Evolutionary conservation across 2,888 invertebrate genomes (phyloP), one percentile per base, ranked within the genome.

Genomic region (Stegophylla sp.): DNA sequence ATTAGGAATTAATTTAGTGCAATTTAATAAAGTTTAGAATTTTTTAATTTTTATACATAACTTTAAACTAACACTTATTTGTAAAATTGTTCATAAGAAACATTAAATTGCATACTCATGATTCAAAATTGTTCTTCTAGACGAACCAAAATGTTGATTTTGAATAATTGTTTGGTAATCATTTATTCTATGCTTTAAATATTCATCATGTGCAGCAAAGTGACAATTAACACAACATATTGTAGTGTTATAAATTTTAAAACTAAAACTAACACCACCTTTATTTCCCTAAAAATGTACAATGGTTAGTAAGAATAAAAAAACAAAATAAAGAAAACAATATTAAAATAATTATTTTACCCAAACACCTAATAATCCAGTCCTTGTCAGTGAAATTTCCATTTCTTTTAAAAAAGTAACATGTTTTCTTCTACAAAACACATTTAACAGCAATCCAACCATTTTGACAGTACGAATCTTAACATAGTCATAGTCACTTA

Each of bases 281-380:
- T 98, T 98, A 87, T 97, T 97, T 43, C 97, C 98, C 96, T 96
- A 86, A 41, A 89, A 88, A 84, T 13, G 15, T 28, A 5, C 3
- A 83, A 56, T 26, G 45, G 63, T 56, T 41, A 23, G 15, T 15
- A 28, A 64, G 15, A n/a, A 15, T n/a, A n/a, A n/a, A n/a, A n/a
- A n/a, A n/a, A n/a, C n/a, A 75, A 64, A 13, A 45, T 23, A 26
- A 63, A 48, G 34, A n/a, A 28, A 17, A 3, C 41, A 26, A 74
- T 63, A 73, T 41, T 71, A 34, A 41, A 82, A 53, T n/a, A 74
- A 61, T 15, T n/a, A 51, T 87, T 92, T 89, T 88, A 95, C 95
- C 97, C 96, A 97, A 88, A 95, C 91, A 79, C 97, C 97, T 43
- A 93, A 93, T 83, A 97, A 89, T 2, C 97, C 97, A 79, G 97